Conservation (phyloP, 2,113 vertebrate species). For the Antechinus flavipes region DNA sequence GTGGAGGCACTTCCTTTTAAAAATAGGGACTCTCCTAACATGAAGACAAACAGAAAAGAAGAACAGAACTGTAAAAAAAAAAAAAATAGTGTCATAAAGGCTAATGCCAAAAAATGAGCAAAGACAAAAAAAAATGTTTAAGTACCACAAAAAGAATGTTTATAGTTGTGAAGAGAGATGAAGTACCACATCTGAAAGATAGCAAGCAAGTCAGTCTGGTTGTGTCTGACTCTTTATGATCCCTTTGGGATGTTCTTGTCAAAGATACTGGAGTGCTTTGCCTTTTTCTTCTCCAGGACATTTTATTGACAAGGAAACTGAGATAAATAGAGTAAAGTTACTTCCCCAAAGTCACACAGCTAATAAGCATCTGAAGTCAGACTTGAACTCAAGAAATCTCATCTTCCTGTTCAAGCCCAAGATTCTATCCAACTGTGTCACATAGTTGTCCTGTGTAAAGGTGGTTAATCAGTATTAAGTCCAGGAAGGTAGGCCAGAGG, state of each 20-base stretch:
- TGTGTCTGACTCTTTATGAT: neutral
- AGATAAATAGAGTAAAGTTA: neutral
- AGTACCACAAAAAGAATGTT: neutral
- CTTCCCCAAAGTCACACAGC: neutral
- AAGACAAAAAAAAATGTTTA: neutral
- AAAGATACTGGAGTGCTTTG: neutral
- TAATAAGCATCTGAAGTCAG: neutral
- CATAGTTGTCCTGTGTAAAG: neutral
- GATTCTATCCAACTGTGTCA: neutral
- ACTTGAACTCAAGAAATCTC: neutral
- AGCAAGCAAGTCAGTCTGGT: neutral
- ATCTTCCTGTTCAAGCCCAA: neutral
- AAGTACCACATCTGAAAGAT: neutral
- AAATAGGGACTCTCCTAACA: neutral
- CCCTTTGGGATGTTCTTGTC: neutral
- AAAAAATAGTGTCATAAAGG: neutral
- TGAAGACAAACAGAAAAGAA: neutral
- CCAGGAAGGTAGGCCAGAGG: neutral
- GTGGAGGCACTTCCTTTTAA: neutral
- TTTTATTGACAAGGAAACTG: neutral
- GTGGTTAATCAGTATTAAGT: neutral
- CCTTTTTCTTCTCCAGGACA: neutral
- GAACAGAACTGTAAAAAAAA: neutral
- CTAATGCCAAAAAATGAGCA: neutral
- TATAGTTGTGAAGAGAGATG: neutral